These are phyloP conservation scores for Trachymyrmex septentrionalis DNA, from an alignment of 1,140 invertebrate genomes.

Conservation along the genomic window DNA sequence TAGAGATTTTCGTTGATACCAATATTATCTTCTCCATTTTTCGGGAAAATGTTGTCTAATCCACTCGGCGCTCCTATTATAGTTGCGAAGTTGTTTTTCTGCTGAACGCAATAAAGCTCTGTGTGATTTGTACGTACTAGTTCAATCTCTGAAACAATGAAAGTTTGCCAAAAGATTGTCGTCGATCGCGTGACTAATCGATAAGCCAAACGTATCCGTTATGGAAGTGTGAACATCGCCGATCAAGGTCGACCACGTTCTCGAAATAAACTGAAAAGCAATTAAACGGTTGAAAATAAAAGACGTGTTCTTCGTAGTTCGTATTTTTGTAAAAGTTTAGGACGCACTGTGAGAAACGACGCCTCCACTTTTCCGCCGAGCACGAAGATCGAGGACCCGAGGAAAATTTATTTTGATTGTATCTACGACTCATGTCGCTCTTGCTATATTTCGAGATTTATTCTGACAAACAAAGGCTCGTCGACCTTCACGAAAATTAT, in stretches of 20 bases:
- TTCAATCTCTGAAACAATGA: neutral
- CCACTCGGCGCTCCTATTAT: too few species aligned
- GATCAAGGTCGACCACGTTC: conserved; percentile 23
- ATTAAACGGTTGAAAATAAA: conserved; percentile 25
- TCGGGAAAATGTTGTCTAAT: too few species aligned
- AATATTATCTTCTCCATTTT: too few species aligned
- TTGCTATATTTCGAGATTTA: conserved; percentile 16
- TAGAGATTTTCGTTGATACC: too few species aligned
- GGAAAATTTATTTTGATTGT: neutral
- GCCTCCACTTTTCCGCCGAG: neutral
- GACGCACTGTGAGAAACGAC: neutral
- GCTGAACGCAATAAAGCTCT: too few species aligned
- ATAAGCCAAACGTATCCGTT: neutral
- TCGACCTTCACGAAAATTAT: neutral
- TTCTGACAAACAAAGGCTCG: neutral
- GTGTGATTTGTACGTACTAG: neutral
- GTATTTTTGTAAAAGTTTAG: conserved; percentile 40
- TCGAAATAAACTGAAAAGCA: conserved; percentile 43
- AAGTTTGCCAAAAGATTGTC: neutral
- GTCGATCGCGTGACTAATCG: neutral
- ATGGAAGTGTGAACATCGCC: neutral
- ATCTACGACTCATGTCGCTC: neutral
- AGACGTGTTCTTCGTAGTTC: conserved; percentile 18
- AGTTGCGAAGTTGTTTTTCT: too few species aligned
- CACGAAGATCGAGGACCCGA: conserved; percentile 27